Percentiles rank a stretch among this genome's conserved stretches.
Evolutionary conservation across 1,140 invertebrate genomes (phyloP).

Genomic region (Copidosoma floridanum): DNA sequence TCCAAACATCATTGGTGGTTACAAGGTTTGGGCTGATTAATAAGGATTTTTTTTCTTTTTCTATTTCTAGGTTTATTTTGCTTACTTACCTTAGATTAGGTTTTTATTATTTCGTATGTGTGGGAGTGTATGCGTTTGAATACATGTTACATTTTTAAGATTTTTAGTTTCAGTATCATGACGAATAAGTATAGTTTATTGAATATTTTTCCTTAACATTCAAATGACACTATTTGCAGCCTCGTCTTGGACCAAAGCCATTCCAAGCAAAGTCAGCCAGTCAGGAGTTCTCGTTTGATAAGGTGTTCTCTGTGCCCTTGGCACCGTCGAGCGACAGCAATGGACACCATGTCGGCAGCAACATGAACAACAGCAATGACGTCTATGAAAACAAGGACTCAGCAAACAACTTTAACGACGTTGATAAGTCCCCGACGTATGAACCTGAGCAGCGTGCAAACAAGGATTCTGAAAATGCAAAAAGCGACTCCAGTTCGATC

Average conservation of each 20-base stretch:
- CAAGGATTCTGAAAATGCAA: constrained; percentile 58
- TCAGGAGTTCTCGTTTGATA: constrained; percentile 75
- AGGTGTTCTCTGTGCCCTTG: constrained; percentile 74
- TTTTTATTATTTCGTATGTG: constrained; percentile 12
- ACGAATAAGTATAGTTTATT: no score
- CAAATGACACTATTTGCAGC: constrained; percentile 62
- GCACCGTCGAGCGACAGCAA: constrained; percentile 61
- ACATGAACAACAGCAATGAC: constrained; percentile 35
- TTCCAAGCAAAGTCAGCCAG: constrained; percentile 72
- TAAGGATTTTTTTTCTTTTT: constrained; percentile 11
- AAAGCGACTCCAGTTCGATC: constrained; percentile 62
- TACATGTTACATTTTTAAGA: constrained; percentile 6
- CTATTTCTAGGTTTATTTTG: constrained; percentile 12
- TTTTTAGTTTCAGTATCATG: constrained; percentile 17
- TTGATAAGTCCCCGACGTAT: constrained; percentile 46
- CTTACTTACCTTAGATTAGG: constrained; percentile 4
- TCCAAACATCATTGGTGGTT: constrained; percentile 62
- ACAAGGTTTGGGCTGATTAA: constrained; percentile 63
- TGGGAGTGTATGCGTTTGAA: constrained; percentile 24
- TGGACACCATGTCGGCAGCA: constrained; percentile 38
- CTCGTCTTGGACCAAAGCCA: constrained; percentile 77
- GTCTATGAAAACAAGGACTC: constrained; percentile 25
- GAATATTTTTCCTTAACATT: no score
- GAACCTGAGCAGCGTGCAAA: constrained; percentile 37
- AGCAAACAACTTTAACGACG: constrained; percentile 16